Percentiles rank a stretch among this genome's conserved stretches.
Evolutionary conservation across 1,140 invertebrate species (phyloP).

Genomic region (Sesamia nonagrioides): DNA sequence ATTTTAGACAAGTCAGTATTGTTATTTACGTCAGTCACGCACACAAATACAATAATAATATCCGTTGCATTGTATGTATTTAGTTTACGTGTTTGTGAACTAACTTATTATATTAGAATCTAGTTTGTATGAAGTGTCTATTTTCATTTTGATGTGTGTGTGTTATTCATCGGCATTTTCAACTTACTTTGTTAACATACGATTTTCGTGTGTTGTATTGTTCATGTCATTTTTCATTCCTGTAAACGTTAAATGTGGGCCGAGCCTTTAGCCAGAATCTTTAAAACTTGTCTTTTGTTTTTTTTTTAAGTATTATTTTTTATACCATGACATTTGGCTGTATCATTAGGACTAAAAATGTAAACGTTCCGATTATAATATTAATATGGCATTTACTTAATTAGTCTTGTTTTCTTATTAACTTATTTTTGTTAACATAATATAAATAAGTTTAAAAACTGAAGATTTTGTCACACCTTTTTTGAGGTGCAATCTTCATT

Average conservation of each 20-base stretch:
- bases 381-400: conserved; percentile 29
- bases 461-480: no score
- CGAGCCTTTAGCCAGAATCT: background rate
- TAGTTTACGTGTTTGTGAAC: conserved; percentile 29
- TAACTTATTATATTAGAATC: conserved; percentile 23
- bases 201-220: conserved; percentile 18
- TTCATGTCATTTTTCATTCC: conserved; percentile 43
- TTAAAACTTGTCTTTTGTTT: background rate
- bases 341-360: background rate
- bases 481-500: no score
- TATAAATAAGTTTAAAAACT: no score
- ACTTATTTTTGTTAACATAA: background rate
- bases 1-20: no score
- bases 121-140: conserved; percentile 20
- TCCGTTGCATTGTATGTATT: conserved; percentile 25
- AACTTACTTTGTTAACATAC: conserved; percentile 22
- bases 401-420: background rate
- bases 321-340: no score
- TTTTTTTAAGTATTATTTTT: no score
- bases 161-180: conserved; percentile 18
- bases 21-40: no score
- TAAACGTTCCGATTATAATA: background rate
- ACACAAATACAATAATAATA: conserved; percentile 1
- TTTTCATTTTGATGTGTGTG: conserved; percentile 33
- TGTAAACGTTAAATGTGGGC: background rate